Evolutionary conservation across 2,797 vertebrate genomes (phyloP).

Genomic region (Esox lucius): DNA sequence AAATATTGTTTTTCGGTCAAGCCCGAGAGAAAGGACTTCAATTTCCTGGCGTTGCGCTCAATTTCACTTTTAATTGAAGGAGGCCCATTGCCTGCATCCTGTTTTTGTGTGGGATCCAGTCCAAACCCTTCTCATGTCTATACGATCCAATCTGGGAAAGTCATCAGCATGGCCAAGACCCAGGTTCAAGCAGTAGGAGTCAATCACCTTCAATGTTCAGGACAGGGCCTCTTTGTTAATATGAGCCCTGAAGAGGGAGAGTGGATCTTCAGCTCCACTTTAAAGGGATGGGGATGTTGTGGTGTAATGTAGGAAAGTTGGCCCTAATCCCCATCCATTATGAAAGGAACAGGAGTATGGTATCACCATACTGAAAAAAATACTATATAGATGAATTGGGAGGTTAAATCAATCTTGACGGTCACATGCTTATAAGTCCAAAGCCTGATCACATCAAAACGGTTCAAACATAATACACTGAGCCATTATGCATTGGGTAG

Average conservation of each 20-base stretch:
- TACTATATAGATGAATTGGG: neutral
- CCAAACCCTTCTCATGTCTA: neutral
- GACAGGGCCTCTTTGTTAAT: neutral
- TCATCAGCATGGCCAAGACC: conserved; percentile 18
- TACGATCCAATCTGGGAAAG: conserved; percentile 22
- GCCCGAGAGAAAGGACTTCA: neutral
- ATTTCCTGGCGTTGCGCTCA: conserved; percentile 13
- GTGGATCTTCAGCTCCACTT: neutral
- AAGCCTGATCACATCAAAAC: neutral
- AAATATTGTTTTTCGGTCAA: conserved; percentile 4
- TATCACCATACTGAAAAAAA: neutral
- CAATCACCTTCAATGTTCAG: too few species aligned
- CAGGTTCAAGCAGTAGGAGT: neutral
- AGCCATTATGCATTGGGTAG: neutral
- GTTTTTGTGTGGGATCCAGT: conserved; percentile 34
- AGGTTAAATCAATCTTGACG: neutral
- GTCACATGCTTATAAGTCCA: neutral
- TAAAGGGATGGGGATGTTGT: neutral
- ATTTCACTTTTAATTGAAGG: conserved; percentile 35
- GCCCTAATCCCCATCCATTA: neutral
- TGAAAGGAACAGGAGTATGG: neutral
- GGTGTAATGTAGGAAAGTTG: neutral
- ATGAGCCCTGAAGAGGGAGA: neutral
- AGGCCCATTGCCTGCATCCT: conserved; percentile 30
- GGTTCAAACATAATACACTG: neutral